A percentile compares a stretch with the other conserved stretches of the same genome.
These are phyloP conservation scores for Lycorma delicatula DNA, from an alignment of 1,140 invertebrate genomes.

Conservation along the genomic window DNA sequence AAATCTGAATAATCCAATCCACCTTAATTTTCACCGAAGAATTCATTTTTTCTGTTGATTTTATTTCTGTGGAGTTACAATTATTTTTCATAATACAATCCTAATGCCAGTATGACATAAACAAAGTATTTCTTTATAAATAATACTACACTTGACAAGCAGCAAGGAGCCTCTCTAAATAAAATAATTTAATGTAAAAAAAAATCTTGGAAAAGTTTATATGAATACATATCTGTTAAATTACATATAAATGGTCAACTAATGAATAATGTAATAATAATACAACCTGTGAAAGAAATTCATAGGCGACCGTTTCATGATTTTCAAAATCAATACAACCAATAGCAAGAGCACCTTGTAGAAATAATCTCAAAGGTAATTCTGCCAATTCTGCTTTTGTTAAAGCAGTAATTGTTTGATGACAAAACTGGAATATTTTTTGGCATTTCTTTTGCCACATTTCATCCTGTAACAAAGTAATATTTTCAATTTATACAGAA, in stretches of 20 bases:
- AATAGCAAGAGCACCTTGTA: slow-evolving; percentile 90
- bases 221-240: background rate
- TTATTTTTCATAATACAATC: no score
- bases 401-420: slow-evolving; percentile 85
- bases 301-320: slow-evolving; percentile 94
- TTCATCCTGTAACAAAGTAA: slow-evolving; percentile 59
- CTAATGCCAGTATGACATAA: no score
- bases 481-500: slow-evolving; percentile 12
- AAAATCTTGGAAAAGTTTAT: no score
- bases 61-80: no score
- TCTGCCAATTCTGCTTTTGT: slow-evolving; percentile 92
- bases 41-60: no score
- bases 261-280: background rate
- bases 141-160: no score
- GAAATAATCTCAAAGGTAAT: slow-evolving; percentile 82
- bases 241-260: background rate
- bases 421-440: slow-evolving; percentile 97
- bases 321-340: slow-evolving; percentile 89
- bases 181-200: no score
- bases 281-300: slow-evolving; percentile 88
- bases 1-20: no score
- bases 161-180: no score
- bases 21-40: no score
- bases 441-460: slow-evolving; percentile 98
- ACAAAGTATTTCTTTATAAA: no score